Evolutionary conservation across 2,113 vertebrate genomes (phyloP), one percentile per base, ranked within the genome.

Genomic region (Cynocephalus volans): DNA sequence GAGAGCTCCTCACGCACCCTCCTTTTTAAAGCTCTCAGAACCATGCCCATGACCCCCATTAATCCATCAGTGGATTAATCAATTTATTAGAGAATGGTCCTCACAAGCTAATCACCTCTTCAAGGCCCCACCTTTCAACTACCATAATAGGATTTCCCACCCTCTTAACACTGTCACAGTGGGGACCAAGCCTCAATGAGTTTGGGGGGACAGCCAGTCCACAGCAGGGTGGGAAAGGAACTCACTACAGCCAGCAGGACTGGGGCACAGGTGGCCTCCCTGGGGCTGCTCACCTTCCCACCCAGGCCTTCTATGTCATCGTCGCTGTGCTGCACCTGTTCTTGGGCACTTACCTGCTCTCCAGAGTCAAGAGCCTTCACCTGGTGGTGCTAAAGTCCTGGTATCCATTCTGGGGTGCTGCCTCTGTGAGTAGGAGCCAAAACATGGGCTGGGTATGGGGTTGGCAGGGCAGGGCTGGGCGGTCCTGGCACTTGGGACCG

Each of bases 371-470:
- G 14, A 33, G 2, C 48, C 90, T 95, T 5, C 96, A 98, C 88
- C 81, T 97, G 94, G 90, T 97, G 70, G 41, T 86, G 23, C 12
- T 96, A 76, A 97, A 65, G 81, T 94, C 62, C 19, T 94, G 96
- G 96, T 97, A 97, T 23, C 97, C 97, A 0, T 67, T 97, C 80
- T 98, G 96, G 96, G 96, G 93, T 6, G n/a, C 75, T 26, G 41
- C 85, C 17, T 94, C 90, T 45, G 96, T 97, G 76, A 97, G 97
- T 96, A 81, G 69, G 85, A 7, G 77, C 45, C 41, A 7, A 45
- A 60, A 60, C 60, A 1, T 0, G 5, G 62, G 64, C 64, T 0
- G 0, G 26, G 26, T 48, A 4, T 17, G 33, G 64, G 45, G 0
- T 48, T 31, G 1, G 33, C 11, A 5, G 62, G 41, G 75, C 26